Base-by-base conservation (phyloP, 2,888 invertebrate genomes). In the Nudaria mundana region DNA sequence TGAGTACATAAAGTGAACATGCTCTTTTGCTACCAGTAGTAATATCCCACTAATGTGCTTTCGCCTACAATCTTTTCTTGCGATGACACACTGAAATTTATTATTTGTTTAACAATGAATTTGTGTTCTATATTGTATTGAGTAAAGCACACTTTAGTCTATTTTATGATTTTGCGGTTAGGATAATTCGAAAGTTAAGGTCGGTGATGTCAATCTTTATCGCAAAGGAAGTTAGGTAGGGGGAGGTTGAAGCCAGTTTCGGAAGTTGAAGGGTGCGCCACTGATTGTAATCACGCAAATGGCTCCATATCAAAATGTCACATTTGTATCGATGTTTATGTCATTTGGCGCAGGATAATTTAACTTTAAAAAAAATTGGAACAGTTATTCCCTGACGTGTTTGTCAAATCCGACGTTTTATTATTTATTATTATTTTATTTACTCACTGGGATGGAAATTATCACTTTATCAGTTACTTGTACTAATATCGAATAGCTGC, bases 241-340 rank as follows among this genome's bases (percentile, higher is more conserved):
- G 74, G 75, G 71, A 72, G 74, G 73, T 69, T 57, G 59, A 56
- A 62, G 57, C 56, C 59, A 63, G 71, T 42, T 50, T n/a, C n/a
- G n/a, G n/a, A n/a, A n/a, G n/a, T n/a, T n/a, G n/a, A 69, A 82
- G 85, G 86, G 86, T 76, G 85, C 82, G 86, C 71, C 80, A 63
- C 75, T 81, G 83, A 84, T 84, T 84, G 81, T 85, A 87, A 88
- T 88, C 85, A 86, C 83, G 84, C 84, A 86, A 88, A 87, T 88
- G 87, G 84, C 69, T 81, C 73, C 80, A 78, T 81, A 84, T 85
- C 82, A 83, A 84, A 86, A 83, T 77, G 81, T 84, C 83, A 87
- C 78, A 83, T 81, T 79, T 71, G 70, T 80, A 81, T 83, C 76
- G 74, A 83, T 75, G 66, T 77, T 77, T 64, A 62, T 76, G 73